Evolutionary conservation across 2,888 invertebrate species (phyloP).

Genomic region (Caprella mutica): DNA sequence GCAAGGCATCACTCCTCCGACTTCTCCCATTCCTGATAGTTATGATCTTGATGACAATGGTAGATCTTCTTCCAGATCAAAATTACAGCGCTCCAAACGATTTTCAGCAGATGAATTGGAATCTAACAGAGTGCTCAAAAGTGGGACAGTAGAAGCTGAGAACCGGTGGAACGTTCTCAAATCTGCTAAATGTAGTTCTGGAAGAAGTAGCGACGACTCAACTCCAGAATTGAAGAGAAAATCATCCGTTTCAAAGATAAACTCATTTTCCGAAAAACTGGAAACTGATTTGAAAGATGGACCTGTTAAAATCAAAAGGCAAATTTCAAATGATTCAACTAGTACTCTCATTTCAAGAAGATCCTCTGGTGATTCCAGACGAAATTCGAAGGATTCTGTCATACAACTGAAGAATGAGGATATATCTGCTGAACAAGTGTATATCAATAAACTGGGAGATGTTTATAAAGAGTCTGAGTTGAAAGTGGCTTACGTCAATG

Average conservation of each 20-base stretch:
- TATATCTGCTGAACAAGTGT: constrained; percentile 25
- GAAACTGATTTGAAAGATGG: constrained; percentile 29
- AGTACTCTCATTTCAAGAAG: constrained; percentile 18
- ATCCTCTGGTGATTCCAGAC: constrained; percentile 22
- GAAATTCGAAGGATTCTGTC: constrained; percentile 24
- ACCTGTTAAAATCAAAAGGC: constrained; percentile 6
- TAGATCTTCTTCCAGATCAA: constrained; percentile 39
- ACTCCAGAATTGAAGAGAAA: constrained; percentile 28
- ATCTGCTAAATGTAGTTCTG: constrained; percentile 73
- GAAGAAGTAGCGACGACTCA: constrained; percentile 40
- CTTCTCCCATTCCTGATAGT: constrained; percentile 56
- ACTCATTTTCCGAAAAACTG: constrained; percentile 13
- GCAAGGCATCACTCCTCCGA: constrained; percentile 59
- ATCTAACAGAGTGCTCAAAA: constrained; percentile 53
- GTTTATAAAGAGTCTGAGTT: constrained; percentile 31
- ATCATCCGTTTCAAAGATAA: constrained; percentile 11
- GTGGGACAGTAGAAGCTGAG: constrained; percentile 67
- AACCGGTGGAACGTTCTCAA: constrained; percentile 77
- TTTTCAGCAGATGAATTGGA: constrained; percentile 19
- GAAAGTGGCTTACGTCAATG: constrained; percentile 31
- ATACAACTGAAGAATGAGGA: constrained; percentile 20
- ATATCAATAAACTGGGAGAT: constrained; percentile 29
- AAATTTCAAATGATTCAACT: constrained; percentile 10
- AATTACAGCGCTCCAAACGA: constrained; percentile 32
- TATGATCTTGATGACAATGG: constrained; percentile 38